phyloP scores from a whole-genome alignment of 2,797 vertebrate species.

The Enteromius radiatus region DNA sequence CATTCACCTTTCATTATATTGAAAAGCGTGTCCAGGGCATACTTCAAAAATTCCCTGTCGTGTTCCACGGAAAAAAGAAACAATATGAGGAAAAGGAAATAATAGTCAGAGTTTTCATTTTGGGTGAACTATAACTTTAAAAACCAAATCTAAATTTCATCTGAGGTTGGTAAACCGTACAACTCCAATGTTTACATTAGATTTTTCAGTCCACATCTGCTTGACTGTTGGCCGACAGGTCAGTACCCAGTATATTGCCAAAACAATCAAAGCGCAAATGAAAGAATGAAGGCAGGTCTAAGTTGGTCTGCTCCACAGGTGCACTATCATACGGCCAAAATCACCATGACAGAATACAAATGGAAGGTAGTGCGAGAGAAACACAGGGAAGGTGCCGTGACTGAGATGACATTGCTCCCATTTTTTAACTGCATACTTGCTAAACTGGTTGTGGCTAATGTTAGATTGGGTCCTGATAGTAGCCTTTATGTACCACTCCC shows the following conservation, averaged over 20 bases:
- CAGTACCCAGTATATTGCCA: slow-evolving; percentile 10
- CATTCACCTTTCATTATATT: slow-evolving; percentile 11
- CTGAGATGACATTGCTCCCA: slow-evolving; percentile 31
- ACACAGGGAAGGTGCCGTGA: slow-evolving; percentile 11
- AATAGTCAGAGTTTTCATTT: not conserved
- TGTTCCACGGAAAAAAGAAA: not conserved
- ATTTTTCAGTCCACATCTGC: slow-evolving; percentile 15
- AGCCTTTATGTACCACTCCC: slow-evolving; percentile 35
- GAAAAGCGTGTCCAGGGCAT: not conserved
- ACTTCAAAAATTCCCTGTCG: not conserved
- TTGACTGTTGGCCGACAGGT: not conserved
- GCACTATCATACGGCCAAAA: slow-evolving; percentile 30
- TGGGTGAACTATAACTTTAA: not conserved
- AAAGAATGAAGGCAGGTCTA: slow-evolving; percentile 21
- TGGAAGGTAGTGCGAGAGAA: slow-evolving; percentile 44
- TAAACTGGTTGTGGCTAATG: slow-evolving; percentile 57
- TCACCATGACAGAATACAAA: slow-evolving; percentile 57
- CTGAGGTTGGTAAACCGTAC: not conserved
- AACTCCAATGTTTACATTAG: not conserved
- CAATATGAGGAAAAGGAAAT: not conserved
- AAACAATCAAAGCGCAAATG: slow-evolving; percentile 31
- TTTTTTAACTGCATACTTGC: slow-evolving; percentile 51
- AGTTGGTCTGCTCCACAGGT: slow-evolving; percentile 52
- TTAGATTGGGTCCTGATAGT: slow-evolving; percentile 42
- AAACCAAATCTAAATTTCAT: not conserved